Evolutionary conservation across 1,140 invertebrate genomes (phyloP), one percentile per base, ranked within the genome.

Genomic region (Hypsibius dujardini): DNA sequence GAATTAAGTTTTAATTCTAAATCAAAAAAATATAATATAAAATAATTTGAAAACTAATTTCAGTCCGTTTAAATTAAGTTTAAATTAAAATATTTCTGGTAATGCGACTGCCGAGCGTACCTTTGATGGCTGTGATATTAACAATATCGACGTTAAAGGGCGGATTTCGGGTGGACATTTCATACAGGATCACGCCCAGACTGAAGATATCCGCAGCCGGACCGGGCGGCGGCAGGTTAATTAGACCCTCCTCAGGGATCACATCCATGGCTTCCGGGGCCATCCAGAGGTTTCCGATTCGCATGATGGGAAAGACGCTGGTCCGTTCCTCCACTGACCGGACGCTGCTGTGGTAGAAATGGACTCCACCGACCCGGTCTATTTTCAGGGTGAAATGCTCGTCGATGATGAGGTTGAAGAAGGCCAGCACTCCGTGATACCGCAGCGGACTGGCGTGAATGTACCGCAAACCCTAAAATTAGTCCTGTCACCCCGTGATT

Each of bases 361-460:
- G 50, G 50, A 56, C 50, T 56, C 7, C 7, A 12, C 50, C 50
- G n/a, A n/a, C n/a, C n/a, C 50, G 50, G 50, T 7, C 50, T 7
- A 56, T 56, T 56, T 56, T 7, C 50, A 56, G 50, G 50, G 50
- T 56, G 50, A 56, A 56, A n/a, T 56, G 50, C 50, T 56, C 7
- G n/a, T 56, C 50, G 7, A 56, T 12, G 7, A 56, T n/a, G 7
- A 56, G 50, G n/a, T 56, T 56, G 50, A 56, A 56, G 50, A 56
- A 56, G n/a, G 7, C n/a, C 50, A 56, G 50, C 7, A 7, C 50
- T 56, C 50, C 50, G n/a, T 56, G 50, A 56, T 56, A 56, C n/a
- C 50, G 50, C 7, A 56, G 7, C 7, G 50, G 50, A 7, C 7
- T 56, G 7, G 7, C n/a, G n/a, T 56, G 50, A n/a, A 56, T n/a